Evolutionary conservation across 2,113 vertebrate genomes (phyloP).

Genomic region (Psettodes erumei): DNA sequence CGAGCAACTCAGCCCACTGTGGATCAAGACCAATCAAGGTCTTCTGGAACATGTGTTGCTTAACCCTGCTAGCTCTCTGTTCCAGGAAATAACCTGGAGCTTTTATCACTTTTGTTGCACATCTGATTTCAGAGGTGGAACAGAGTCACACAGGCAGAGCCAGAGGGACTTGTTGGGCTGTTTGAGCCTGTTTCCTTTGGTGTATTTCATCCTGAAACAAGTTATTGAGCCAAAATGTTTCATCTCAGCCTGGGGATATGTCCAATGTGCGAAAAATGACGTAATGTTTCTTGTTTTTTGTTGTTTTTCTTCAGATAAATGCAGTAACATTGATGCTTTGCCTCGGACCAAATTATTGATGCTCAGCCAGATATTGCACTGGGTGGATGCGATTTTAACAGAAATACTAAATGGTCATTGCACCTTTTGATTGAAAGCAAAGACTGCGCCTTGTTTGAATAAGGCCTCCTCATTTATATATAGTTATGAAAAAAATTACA

Average conservation of each 20-base stretch:
- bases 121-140: conserved; percentile 52
- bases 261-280: neutral
- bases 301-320: neutral
- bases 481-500: conserved; percentile 21
- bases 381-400: neutral
- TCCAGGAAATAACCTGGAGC: conserved; percentile 42
- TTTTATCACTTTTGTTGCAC: conserved; percentile 37
- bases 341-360: neutral
- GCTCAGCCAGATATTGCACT: neutral
- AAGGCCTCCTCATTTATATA: conserved; percentile 1
- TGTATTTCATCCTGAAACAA: conserved; percentile 34
- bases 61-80: conserved; percentile 11
- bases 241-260: neutral
- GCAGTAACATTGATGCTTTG: neutral
- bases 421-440: neutral
- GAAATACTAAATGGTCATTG: neutral
- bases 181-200: conserved; percentile 12
- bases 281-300: neutral
- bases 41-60: conserved; percentile 36
- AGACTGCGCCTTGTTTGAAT: conserved; percentile 3
- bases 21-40: conserved; percentile 25
- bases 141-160: conserved; percentile 18
- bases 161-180: conserved; percentile 12
- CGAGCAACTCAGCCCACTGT: neutral
- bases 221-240: neutral